These are phyloP conservation scores for Dryobota labecula DNA, from an alignment of 2,888 invertebrate genomes.

Conservation along the genomic window DNA sequence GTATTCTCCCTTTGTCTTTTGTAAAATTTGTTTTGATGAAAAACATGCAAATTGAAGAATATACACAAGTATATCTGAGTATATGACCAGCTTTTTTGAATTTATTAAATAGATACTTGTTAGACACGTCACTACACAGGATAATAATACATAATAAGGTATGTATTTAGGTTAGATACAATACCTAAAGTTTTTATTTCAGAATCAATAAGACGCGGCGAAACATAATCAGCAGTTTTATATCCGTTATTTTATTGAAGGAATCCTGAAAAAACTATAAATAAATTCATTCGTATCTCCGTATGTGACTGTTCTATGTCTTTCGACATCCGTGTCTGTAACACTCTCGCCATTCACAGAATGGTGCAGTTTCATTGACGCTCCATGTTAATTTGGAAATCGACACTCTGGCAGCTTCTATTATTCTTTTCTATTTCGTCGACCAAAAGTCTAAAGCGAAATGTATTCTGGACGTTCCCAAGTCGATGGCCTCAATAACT, in stretches of 20 bases:
- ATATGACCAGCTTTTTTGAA: not conserved
- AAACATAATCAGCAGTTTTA: constrained; percentile 8
- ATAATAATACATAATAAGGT: not conserved
- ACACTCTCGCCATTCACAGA: constrained; percentile 62
- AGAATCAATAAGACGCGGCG: not conserved
- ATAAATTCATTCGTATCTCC: constrained; percentile 71
- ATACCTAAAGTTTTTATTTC: not conserved
- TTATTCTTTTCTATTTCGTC: constrained; percentile 34
- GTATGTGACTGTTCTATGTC: constrained; percentile 67
- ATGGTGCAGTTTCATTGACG: constrained; percentile 43
- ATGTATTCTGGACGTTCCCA: constrained; percentile 25
- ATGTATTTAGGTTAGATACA: not conserved
- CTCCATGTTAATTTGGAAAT: constrained; percentile 54
- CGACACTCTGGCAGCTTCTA: constrained; percentile 21
- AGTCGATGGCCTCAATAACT: constrained; percentile 36
- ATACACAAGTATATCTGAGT: constrained; percentile 13
- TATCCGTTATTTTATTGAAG: not conserved
- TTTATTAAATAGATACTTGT: not conserved
- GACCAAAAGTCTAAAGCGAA: constrained; percentile 28
- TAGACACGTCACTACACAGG: not conserved
- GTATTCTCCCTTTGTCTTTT: constrained; percentile 51
- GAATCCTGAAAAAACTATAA: constrained; percentile 68
- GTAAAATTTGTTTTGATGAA: constrained; percentile 51
- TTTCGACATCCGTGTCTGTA: constrained; percentile 68
- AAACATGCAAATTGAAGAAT: constrained; percentile 53